Evolutionary conservation across 2,113 vertebrate species (phyloP).

Genomic region (Neoarius graeffei): DNA sequence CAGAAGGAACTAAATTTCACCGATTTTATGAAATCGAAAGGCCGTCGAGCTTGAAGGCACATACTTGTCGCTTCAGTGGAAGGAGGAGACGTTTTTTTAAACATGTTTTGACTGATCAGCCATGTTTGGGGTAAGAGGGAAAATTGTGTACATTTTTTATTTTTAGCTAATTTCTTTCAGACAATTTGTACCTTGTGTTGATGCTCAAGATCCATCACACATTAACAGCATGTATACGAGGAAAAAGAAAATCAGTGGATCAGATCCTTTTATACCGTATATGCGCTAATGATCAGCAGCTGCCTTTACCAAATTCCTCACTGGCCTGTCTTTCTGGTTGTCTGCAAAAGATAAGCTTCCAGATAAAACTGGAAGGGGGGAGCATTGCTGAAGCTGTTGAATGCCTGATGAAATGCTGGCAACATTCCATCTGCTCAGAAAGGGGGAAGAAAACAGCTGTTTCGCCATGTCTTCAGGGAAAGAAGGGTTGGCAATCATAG

Average conservation of each 20-base stretch:
- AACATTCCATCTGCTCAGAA: constrained; percentile 42
- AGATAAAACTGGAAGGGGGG: background rate
- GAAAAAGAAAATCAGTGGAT: background rate
- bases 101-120: background rate
- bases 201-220: background rate
- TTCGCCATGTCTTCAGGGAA: constrained; percentile 44
- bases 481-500: constrained; percentile 4
- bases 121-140: background rate
- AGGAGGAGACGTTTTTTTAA: background rate
- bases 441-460: constrained; percentile 67
- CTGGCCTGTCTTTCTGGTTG: background rate
- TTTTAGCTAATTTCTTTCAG: background rate
- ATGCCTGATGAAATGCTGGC: background rate
- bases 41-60: no score
- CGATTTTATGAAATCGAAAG: no score
- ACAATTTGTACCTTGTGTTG: background rate
- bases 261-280: background rate
- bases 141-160: background rate
- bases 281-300: background rate
- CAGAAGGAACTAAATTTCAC: no score
- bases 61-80: background rate
- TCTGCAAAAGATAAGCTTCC: background rate
- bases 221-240: background rate
- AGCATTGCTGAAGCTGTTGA: constrained; percentile 1
- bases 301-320: background rate